Percentiles rank a stretch among this genome's conserved stretches.
Conservation (phyloP, 2,888 invertebrate species). For the Xestia rhomboidea region DNA sequence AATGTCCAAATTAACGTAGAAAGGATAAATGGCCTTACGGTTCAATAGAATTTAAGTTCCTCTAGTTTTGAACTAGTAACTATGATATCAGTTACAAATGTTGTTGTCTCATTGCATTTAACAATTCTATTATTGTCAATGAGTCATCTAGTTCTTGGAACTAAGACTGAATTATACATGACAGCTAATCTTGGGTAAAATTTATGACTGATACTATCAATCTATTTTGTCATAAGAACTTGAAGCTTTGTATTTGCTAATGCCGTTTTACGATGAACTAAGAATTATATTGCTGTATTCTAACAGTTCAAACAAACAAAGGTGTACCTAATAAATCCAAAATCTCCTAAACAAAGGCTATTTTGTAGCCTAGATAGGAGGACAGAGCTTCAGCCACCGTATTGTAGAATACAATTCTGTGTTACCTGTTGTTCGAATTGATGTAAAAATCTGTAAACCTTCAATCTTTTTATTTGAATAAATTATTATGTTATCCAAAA, state of each 20-base stretch:
- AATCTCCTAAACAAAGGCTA: no score
- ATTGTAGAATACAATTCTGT: no score
- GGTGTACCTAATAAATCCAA: background rate
- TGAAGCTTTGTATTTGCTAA: background rate
- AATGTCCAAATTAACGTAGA: background rate
- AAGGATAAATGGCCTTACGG: background rate
- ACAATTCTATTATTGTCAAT: conserved; percentile 50
- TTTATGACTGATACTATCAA: conserved; percentile 44
- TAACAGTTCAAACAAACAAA: background rate
- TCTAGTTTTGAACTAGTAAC: background rate
- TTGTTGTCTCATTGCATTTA: conserved; percentile 40
- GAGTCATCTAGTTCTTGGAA: conserved; percentile 53
- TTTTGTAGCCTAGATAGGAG: no score
- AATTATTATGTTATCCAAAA: no score
- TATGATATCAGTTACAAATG: conserved; percentile 11
- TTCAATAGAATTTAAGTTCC: background rate
- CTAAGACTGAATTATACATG: conserved; percentile 39
- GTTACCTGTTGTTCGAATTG: no score
- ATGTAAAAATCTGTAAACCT: no score
- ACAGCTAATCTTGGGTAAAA: conserved; percentile 31
- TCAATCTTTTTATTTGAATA: no score
- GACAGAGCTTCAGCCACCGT: no score
- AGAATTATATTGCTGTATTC: background rate
- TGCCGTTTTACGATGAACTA: background rate
- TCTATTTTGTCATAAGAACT: conserved; percentile 10